Base-by-base conservation (phyloP, 92 coral and sea anemone genomes). In the Anthopleura xanthogrammica region DNA sequence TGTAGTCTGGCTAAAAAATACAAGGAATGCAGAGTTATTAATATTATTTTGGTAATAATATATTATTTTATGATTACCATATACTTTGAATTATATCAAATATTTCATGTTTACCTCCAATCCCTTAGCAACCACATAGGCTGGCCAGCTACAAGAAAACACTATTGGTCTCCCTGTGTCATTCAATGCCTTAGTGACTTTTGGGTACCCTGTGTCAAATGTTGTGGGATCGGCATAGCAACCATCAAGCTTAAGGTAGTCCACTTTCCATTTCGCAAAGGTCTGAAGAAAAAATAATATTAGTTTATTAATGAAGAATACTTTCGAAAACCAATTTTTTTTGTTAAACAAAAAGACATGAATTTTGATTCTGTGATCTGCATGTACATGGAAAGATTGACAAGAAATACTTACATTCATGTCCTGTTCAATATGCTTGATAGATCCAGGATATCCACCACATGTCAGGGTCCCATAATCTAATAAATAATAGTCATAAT, bases 91-190 rank as follows among this genome's bases (percentile, higher is more conserved):
- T 58, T 5, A 6, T 12, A 12, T 23, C 12, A 68, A 23, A 23
- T 4, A 68, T 68, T 2, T 29, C 9, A 0, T 29, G 24, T 24
- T 68, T 85, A 85, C 88, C 79, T 85, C 50, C 14, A 70, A 41
- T 79, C 88, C 88, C 46, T 55, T 46, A 10, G 40, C 83, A 85
- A 90, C 96, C 75, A 90, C 89, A 77, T 97, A 97, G 7, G 99
- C 99, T 3, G 99, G 99, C 99, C 99, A 97, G 76, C 99, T 97
- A 65, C 99, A 97, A 19, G 99, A 97, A 78, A 94, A 97, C 81
- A 97, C 97, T 42, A 97, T 97, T 10, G 97, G 93, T 41, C 97
- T 88, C 22, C 89, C 94, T 2, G 99, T 97, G 73, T 88, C 83
- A 79, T 97, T 97, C 36, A 97, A 86, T 17, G 99, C 99, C 10